Conservation (phyloP, 2,888 invertebrate genomes). For the Ectemnius lituratus region DNA sequence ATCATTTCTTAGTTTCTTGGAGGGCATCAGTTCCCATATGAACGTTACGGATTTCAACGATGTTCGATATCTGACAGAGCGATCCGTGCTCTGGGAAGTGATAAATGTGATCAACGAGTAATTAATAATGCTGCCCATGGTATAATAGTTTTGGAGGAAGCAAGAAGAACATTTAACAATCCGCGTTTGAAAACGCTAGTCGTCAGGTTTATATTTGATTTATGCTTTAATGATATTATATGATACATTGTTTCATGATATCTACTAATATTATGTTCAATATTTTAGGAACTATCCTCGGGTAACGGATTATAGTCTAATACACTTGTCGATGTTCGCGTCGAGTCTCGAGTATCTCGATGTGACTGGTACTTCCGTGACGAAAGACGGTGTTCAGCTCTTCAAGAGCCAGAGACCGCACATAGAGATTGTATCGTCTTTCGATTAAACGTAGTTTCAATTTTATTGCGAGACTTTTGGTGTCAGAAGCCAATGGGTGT, state of each 20-base stretch:
- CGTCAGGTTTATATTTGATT: conserved; percentile 66
- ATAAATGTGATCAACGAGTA: conserved; percentile 64
- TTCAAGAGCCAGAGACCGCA: conserved; percentile 82
- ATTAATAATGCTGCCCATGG: conserved; percentile 62
- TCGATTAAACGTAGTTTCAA: conserved; percentile 59
- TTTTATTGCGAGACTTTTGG: conserved; percentile 22
- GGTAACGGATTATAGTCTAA: conserved; percentile 82
- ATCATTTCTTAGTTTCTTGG: conserved; percentile 43
- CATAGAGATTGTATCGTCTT: conserved; percentile 73
- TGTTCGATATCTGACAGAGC: conserved; percentile 69
- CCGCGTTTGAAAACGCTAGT: conserved; percentile 73
- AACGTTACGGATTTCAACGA: conserved; percentile 39
- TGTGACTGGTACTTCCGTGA: conserved; percentile 84
- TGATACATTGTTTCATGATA: not conserved
- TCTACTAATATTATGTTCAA: not conserved
- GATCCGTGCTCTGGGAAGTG: conserved; percentile 70
- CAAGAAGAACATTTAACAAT: conserved; percentile 68
- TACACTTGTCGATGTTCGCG: conserved; percentile 82
- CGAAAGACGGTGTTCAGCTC: conserved; percentile 80
- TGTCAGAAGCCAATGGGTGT: conserved; percentile 20
- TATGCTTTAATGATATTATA: not conserved
- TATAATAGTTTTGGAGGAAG: conserved; percentile 64
- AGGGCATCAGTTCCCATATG: conserved; percentile 47
- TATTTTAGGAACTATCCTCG: conserved; percentile 81
- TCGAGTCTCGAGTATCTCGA: conserved; percentile 82